Conservation (phyloP, 1,140 invertebrate species). For the Drosophila willistoni region DNA sequence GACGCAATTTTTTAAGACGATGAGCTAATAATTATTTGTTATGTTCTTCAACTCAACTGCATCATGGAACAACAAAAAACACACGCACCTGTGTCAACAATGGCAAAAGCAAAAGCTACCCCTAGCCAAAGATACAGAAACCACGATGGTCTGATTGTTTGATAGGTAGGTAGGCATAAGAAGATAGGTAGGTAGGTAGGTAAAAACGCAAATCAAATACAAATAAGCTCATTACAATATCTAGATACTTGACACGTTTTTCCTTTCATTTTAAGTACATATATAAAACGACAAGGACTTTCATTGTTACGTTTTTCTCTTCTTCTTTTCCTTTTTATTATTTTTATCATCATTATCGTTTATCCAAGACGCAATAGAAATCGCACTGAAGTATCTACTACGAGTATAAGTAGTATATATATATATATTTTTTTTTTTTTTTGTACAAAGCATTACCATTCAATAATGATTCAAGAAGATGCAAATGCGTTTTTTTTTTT, state of each 20-base stretch:
- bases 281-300: slow-evolving; percentile 60
- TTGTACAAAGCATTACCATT: slow-evolving; percentile 45
- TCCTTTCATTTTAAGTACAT: slow-evolving; percentile 13
- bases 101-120: slow-evolving; percentile 59
- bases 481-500: slow-evolving; percentile 40
- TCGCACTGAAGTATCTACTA: slow-evolving; percentile 22
- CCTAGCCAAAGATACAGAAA: slow-evolving; percentile 40
- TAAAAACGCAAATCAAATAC: slow-evolving; percentile 8
- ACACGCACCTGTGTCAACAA: slow-evolving; percentile 77
- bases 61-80: slow-evolving; percentile 43
- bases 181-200: slow-evolving; percentile 11
- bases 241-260: slow-evolving; percentile 78
- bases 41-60: slow-evolving; percentile 53
- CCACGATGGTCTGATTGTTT: slow-evolving; percentile 43
- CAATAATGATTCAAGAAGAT: slow-evolving; percentile 27
- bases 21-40: slow-evolving; percentile 62
- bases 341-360: neutral
- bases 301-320: slow-evolving; percentile 50
- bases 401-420: slow-evolving; percentile 6
- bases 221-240: slow-evolving; percentile 29
- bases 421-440: too few relatives aligned
- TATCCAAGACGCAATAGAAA: slow-evolving; percentile 51
- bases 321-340: neutral
- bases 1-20: slow-evolving; percentile 23
- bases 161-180: too few relatives aligned